Evolutionary conservation across 2,797 vertebrate species (phyloP).

Genomic region (Gobio occitaniae): DNA sequence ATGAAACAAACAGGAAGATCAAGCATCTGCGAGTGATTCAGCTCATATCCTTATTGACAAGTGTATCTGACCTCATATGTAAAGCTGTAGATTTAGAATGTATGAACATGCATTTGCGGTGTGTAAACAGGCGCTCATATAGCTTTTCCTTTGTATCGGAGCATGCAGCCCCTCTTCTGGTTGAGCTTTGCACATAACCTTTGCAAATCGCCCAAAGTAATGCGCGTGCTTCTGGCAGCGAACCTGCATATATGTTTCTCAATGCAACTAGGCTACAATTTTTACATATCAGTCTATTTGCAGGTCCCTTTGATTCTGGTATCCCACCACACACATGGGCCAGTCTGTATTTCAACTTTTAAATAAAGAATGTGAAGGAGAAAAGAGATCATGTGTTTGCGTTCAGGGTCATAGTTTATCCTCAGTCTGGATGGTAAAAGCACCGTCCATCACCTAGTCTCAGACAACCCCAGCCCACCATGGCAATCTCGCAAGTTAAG

Average conservation of each 20-base stretch:
- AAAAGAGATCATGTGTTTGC: constrained; percentile 16
- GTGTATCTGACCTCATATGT: constrained; percentile 41
- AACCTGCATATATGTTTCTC: constrained; percentile 68
- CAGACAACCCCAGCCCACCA: constrained; percentile 21
- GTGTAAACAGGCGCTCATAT: constrained; percentile 26
- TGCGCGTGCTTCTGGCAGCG: constrained; percentile 60
- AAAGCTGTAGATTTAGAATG: constrained; percentile 43
- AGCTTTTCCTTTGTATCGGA: constrained; percentile 23
- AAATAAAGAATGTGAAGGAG: constrained; percentile 51
- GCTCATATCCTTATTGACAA: constrained; percentile 19
- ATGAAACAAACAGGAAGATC: constrained; percentile 13
- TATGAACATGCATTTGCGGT: constrained; percentile 48
- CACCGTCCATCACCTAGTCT: constrained; percentile 51
- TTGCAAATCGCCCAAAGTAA: constrained; percentile 61
- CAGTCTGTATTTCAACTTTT: constrained; percentile 33
- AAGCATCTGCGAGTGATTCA: constrained; percentile 40
- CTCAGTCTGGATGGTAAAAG: constrained; percentile 41
- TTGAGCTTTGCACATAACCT: constrained; percentile 51
- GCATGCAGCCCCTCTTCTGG: constrained; percentile 42
- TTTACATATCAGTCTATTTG: constrained; percentile 45
- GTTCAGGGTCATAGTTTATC: constrained; percentile 39
- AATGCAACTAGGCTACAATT: constrained; percentile 59
- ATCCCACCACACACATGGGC: constrained; percentile 45
- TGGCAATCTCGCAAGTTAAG: constrained; percentile 20
- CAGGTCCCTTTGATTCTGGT: constrained; percentile 34